Evolutionary conservation across 2,797 vertebrate species (phyloP), one percentile per base, ranked within the genome.

Genomic region (Loris lydekkerianus): DNA sequence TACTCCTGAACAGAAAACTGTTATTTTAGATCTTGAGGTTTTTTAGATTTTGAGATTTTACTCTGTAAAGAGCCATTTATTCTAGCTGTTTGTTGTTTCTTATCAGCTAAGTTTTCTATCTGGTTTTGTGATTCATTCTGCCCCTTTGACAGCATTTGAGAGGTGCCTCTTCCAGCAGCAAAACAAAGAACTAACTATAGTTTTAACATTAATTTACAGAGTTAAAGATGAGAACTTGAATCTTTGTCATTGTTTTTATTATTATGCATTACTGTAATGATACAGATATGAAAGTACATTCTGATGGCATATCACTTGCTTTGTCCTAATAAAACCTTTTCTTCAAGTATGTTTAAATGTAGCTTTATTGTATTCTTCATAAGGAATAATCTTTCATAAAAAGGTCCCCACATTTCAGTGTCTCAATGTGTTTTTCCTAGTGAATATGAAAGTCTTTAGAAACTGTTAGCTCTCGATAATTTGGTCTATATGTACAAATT

Each of bases 1-100:
- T 95, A 53, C 5, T 91, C 2, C 63, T 87, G 93, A 94, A 73
- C 69, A 96, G 67, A 95, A 89, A 93, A 82, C 61, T 58, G 17
- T 49, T 15, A 49, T 49, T 49, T 49, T 49, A 49, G 49, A 49
- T 49, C 13, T 49, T 49, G 69, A 91, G 40, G 18, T 70, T 13
- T 81, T 95, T 96, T 58, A 91, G 69, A 84, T 89, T 92, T 93
- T 95, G 90, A 93, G 49, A 89, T 67, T 93, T 82, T 92, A 8
- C 49, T 89, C 37, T 89, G 21, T 94, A 86, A 92, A 90, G 23
- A 17, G 67, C 20, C 13, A n/a, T 43, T 92, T 89, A 63, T 0
- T 96, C 8, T 78, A 13, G 88, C 89, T 87, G 40, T 75, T 94
- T 49, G 53, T 92, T 76, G 56, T 27, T 96, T 72, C 56, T 92